phyloP scores from a whole-genome alignment of 2,113 vertebrate genomes.

The Xiphorhynchus elegans region DNA sequence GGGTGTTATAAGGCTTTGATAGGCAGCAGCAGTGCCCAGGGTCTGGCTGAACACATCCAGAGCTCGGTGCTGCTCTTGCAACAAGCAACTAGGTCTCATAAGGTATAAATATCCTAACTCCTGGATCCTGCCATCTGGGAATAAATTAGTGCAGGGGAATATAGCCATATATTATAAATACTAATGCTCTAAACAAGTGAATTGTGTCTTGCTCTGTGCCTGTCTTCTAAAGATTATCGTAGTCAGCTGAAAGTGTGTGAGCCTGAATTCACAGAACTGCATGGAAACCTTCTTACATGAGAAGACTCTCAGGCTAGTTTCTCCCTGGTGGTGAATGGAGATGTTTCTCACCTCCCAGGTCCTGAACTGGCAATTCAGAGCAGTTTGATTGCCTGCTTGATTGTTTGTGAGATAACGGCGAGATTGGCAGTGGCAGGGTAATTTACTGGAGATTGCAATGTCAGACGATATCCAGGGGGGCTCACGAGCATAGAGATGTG shows the following conservation, averaged over 20 bases:
- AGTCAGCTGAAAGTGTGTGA: background rate
- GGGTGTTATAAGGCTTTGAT: background rate
- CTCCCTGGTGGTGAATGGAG: conserved; percentile 55
- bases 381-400: conserved; percentile 82
- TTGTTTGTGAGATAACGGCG: conserved; percentile 82
- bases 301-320: conserved; percentile 19
- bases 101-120: background rate
- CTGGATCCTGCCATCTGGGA: background rate
- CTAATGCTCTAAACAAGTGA: background rate
- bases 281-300: conserved; percentile 10
- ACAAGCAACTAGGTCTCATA: background rate
- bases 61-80: background rate
- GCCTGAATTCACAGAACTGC: background rate
- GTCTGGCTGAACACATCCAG: background rate
- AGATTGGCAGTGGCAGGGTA: conserved; percentile 84
- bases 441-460: conserved; percentile 85
- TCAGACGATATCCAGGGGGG: conserved; percentile 77
- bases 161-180: background rate
- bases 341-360: conserved; percentile 66
- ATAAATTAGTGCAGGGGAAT: background rate
- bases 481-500: conserved; percentile 74
- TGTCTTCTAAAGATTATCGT: background rate
- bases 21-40: background rate
- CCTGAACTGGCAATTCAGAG: conserved; percentile 78
- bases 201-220: background rate